Conservation (phyloP, 2,113 vertebrate genomes). For the Pseudolaguvia tuberculata region DNA sequence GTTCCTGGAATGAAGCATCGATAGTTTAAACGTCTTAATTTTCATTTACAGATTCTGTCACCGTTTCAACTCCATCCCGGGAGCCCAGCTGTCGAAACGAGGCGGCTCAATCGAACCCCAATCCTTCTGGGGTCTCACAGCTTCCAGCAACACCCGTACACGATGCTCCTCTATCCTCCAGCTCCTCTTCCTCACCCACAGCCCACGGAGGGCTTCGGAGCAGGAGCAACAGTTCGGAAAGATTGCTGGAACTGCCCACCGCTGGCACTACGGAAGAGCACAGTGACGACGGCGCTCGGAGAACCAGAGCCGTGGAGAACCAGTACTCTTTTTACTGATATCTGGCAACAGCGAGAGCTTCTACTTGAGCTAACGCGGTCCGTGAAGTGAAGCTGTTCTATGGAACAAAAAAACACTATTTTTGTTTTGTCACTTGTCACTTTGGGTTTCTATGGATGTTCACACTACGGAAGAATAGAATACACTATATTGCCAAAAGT, state of each 20-base stretch:
- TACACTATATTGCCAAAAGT: no score
- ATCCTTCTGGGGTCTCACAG: conserved; percentile 65
- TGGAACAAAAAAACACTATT: neutral
- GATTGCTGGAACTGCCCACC: conserved; percentile 75
- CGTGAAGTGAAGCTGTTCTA: neutral
- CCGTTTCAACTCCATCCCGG: conserved; percentile 59
- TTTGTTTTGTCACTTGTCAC: conserved; percentile 23
- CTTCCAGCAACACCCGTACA: conserved; percentile 48
- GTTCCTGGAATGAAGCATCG: no score
- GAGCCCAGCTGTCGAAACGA: conserved; percentile 75
- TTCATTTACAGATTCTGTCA: conserved; percentile 65
- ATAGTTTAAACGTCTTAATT: conserved; percentile 9
- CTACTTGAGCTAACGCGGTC: neutral
- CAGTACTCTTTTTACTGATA: conserved; percentile 96
- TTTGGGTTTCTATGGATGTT: neutral
- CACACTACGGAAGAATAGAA: neutral
- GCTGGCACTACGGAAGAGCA: conserved; percentile 73
- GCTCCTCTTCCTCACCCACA: conserved; percentile 69
- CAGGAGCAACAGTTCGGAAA: conserved; percentile 84
- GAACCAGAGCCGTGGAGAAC: conserved; percentile 89
- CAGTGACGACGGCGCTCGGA: conserved; percentile 79
- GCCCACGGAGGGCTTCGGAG: conserved; percentile 67
- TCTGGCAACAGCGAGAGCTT: conserved; percentile 5
- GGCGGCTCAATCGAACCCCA: conserved; percentile 66
- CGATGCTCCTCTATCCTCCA: conserved; percentile 61